Evolutionary conservation across 2,797 vertebrate genomes (phyloP).

Genomic region (Alectoris magna): DNA sequence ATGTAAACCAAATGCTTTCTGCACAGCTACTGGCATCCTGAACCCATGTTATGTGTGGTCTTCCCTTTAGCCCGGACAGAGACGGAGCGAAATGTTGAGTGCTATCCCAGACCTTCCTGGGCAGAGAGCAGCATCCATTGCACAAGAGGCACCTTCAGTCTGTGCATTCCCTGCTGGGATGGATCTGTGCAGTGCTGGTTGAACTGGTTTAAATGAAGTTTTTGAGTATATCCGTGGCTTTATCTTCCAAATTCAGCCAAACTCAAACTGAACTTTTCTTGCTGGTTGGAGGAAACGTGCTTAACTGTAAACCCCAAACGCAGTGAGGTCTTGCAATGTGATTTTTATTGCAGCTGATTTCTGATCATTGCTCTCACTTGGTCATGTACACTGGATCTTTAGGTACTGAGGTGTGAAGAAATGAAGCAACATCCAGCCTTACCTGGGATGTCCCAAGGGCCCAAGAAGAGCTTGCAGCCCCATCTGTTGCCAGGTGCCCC

Average conservation of each 20-base stretch:
- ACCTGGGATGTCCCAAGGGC: background rate
- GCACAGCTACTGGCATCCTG: constrained; percentile 55
- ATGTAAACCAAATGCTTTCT: constrained; percentile 47
- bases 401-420: fast-evolving
- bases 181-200: background rate
- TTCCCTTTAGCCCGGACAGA: constrained; percentile 50
- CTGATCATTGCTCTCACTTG: fast-evolving
- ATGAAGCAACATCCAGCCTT: background rate
- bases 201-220: background rate
- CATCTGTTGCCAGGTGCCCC: fast-evolving
- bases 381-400: background rate
- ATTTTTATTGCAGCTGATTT: background rate
- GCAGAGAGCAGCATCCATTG: constrained; percentile 34
- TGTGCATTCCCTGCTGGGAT: background rate
- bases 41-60: constrained; percentile 40
- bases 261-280: background rate
- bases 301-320: background rate
- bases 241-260: background rate
- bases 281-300: background rate
- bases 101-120: constrained; percentile 38
- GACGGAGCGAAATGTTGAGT: constrained; percentile 36
- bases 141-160: constrained; percentile 10
- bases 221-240: background rate
- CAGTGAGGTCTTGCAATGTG: background rate
- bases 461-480: background rate